Evolutionary conservation across 2,797 vertebrate species (phyloP).

Genomic region (Coracias cyanogaster): DNA sequence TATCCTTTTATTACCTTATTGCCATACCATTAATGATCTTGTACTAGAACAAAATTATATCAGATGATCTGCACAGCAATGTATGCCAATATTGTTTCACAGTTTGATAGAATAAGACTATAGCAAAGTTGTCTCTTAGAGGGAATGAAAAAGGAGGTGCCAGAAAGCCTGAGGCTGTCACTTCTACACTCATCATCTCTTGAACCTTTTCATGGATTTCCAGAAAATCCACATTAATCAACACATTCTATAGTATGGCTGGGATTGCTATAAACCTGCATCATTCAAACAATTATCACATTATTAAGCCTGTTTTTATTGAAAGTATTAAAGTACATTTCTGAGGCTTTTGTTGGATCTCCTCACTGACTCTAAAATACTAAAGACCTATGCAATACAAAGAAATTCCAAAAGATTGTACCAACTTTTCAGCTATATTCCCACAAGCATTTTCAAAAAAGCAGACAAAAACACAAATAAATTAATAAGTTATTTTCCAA

Average conservation of each 20-base stretch:
- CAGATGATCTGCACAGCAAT: not conserved
- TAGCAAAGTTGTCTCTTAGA: not conserved
- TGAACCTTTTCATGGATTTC: not conserved
- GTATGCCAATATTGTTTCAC: not conserved
- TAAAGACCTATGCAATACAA: not conserved
- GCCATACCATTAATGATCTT: not conserved
- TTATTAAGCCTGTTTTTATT: not conserved
- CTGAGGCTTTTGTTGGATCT: not conserved
- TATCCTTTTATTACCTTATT: not conserved
- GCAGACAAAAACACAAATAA: not conserved
- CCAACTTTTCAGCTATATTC: not conserved
- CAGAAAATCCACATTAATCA: not conserved
- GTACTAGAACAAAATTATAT: not conserved
- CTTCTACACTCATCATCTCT: not conserved
- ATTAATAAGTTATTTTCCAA: not conserved
- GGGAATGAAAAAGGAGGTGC: not conserved
- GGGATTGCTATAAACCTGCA: not conserved
- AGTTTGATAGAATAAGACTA: not conserved
- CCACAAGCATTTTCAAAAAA: not conserved
- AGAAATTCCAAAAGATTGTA: not conserved
- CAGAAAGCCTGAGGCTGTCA: not conserved
- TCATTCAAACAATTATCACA: not conserved
- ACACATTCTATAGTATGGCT: not conserved
- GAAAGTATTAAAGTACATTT: not conserved
- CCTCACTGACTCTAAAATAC: not conserved